Percentiles rank a stretch among this genome's conserved stretches.
Evolutionary conservation across 2,797 vertebrate species (phyloP).

Genomic region (Trematomus bernacchii): DNA sequence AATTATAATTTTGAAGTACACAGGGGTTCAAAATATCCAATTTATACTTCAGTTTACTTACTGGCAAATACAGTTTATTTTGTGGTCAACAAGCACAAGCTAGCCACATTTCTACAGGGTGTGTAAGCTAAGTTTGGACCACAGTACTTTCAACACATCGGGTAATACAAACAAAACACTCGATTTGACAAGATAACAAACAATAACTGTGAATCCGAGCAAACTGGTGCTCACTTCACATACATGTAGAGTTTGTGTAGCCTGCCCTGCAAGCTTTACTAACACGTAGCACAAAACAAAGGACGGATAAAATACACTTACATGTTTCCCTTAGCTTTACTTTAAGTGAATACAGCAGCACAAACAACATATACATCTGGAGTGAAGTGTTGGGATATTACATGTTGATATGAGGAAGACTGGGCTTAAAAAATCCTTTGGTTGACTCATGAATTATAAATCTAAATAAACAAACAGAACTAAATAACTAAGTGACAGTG

Average conservation of each 20-base stretch:
- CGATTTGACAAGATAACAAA: constrained; percentile 28
- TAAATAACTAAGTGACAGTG: constrained; percentile 55
- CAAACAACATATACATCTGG: constrained; percentile 61
- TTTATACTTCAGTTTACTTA: constrained; percentile 51
- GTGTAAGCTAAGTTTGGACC: constrained; percentile 20
- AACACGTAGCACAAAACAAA: constrained; percentile 47
- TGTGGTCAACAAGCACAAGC: constrained; percentile 53
- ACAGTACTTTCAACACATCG: constrained; percentile 17
- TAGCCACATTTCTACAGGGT: constrained; percentile 31
- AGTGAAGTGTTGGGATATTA: constrained; percentile 44
- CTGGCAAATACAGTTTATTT: constrained; percentile 45
- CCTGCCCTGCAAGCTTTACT: constrained; percentile 77
- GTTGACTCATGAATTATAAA: constrained; percentile 49
- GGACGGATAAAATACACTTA: constrained; percentile 43
- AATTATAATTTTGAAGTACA: constrained; percentile 60
- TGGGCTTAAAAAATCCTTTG: constrained; percentile 49
- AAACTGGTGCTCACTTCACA: constrained; percentile 51
- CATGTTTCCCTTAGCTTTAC: constrained; percentile 46
- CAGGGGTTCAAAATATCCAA: constrained; percentile 37
- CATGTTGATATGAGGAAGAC: constrained; percentile 43
- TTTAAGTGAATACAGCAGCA: constrained; percentile 74
- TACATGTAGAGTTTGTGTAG: constrained; percentile 49
- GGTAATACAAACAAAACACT: constrained; percentile 22
- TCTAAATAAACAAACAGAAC: constrained; percentile 40
- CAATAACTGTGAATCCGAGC: constrained; percentile 47